These are phyloP conservation scores for Nomada hirtipes DNA, from an alignment of 2,888 invertebrate species.

Conservation along the genomic window DNA sequence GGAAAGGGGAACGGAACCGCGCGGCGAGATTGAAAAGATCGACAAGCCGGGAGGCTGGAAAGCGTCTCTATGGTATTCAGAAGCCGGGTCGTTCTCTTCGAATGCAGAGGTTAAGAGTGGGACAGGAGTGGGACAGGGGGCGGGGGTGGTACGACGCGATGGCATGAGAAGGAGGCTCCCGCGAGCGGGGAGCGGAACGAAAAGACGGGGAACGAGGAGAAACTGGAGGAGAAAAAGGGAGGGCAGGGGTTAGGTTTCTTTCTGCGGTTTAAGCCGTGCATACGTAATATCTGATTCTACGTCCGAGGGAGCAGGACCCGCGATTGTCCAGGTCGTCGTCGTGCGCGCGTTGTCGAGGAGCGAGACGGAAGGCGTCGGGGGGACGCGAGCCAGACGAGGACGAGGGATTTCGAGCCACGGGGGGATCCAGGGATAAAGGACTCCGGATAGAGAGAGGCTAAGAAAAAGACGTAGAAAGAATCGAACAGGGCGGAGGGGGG, in stretches of 20 bases:
- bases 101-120: constrained; percentile 63
- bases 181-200: constrained; percentile 22
- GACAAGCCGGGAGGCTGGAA: constrained; percentile 26
- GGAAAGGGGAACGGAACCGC: constrained; percentile 34
- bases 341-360: constrained; percentile 41
- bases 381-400: constrained; percentile 57
- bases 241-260: constrained; percentile 67
- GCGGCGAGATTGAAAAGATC: constrained; percentile 49
- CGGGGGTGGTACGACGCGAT: constrained; percentile 30
- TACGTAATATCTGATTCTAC: constrained; percentile 82
- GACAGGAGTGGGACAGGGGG: constrained; percentile 22
- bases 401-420: constrained; percentile 40
- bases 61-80: constrained; percentile 60
- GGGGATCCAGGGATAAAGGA: constrained; percentile 65
- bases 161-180: constrained; percentile 46
- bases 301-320: constrained; percentile 71
- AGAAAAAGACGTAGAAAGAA: constrained; percentile 53
- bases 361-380: constrained; percentile 49
- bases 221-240: constrained; percentile 52
- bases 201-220: constrained; percentile 53
- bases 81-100: constrained; percentile 59
- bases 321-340: constrained; percentile 71
- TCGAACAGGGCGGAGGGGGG: constrained; percentile 26
- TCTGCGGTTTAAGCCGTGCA: constrained; percentile 79
- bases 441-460: constrained; percentile 58